A percentile compares a stretch with the other conserved stretches of the same genome.
These are phyloP conservation scores for Chlorodrepanis virens DNA, from an alignment of 2,113 vertebrate genomes.

Conservation along the genomic window DNA sequence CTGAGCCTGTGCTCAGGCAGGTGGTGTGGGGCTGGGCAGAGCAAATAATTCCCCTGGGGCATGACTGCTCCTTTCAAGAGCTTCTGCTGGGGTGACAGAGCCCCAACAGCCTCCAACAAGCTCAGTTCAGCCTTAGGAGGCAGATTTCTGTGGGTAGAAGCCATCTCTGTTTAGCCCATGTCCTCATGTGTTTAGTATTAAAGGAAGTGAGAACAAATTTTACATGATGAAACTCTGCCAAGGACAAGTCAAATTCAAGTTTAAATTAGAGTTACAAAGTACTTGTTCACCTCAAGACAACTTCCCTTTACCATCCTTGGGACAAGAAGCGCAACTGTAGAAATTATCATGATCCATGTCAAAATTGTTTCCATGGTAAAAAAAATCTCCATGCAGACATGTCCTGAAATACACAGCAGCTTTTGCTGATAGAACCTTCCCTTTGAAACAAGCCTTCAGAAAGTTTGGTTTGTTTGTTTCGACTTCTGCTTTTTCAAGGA, in stretches of 20 bases:
- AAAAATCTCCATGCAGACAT: neutral
- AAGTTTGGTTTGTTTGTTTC: neutral
- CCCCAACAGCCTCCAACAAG: too few relatives aligned
- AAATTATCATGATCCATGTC: neutral
- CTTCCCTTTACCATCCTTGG: neutral
- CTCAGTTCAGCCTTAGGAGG: neutral
- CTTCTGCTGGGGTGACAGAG: neutral
- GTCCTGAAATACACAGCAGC: neutral
- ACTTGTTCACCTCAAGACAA: neutral
- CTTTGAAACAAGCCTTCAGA: neutral
- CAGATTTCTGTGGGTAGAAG: neutral
- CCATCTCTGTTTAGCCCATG: neutral
- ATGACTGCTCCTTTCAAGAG: neutral
- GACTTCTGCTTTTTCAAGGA: neutral
- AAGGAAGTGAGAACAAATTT: neutral
- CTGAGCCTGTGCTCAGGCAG: neutral
- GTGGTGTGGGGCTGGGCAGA: neutral
- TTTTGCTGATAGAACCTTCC: neutral
- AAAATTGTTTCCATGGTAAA: neutral
- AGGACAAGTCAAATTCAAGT: neutral
- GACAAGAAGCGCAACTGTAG: neutral
- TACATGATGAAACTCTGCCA: neutral
- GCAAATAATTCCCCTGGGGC: neutral
- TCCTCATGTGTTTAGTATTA: rapidly evolving
- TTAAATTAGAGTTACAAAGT: neutral